Conservation (phyloP, 2,888 invertebrate genomes). For the Ceriagrion tenellum region DNA sequence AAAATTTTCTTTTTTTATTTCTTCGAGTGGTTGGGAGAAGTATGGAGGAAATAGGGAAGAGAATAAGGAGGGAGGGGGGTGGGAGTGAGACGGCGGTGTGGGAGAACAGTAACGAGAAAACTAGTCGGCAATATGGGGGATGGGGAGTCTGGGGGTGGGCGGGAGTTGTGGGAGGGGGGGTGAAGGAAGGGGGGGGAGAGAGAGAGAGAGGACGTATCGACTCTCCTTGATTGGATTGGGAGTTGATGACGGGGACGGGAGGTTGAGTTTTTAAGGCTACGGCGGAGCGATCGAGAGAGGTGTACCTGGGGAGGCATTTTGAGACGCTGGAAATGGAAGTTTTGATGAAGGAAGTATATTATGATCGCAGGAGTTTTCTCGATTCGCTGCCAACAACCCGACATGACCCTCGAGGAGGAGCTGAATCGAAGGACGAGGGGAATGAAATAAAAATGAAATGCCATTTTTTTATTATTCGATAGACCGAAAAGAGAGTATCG, state of each 20-base stretch:
- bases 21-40: constrained; percentile 5
- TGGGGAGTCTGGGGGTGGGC: background rate
- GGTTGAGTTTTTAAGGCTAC: constrained; percentile 32
- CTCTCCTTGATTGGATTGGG: constrained; percentile 68
- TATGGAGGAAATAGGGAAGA: background rate
- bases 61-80: background rate
- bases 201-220: constrained; percentile 48
- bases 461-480: background rate
- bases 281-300: constrained; percentile 5
- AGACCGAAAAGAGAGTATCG: background rate
- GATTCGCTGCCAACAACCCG: constrained; percentile 58
- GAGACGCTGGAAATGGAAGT: constrained; percentile 55
- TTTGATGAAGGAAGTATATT: constrained; percentile 65
- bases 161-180: background rate
- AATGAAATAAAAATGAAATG: background rate
- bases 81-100: background rate
- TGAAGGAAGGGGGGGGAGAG: no score
- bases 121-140: constrained; percentile 60
- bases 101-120: constrained; percentile 65
- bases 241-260: constrained; percentile 62
- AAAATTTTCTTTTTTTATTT: background rate
- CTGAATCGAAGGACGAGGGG: background rate
- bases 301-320: constrained; percentile 14
- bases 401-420: constrained; percentile 32
- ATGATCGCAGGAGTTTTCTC: constrained; percentile 43